Percentiles rank a stretch among this genome's conserved stretches.
Evolutionary conservation across 92 coral and sea anemone species (phyloP).

Genomic region (Chrysogorgia sp.): DNA sequence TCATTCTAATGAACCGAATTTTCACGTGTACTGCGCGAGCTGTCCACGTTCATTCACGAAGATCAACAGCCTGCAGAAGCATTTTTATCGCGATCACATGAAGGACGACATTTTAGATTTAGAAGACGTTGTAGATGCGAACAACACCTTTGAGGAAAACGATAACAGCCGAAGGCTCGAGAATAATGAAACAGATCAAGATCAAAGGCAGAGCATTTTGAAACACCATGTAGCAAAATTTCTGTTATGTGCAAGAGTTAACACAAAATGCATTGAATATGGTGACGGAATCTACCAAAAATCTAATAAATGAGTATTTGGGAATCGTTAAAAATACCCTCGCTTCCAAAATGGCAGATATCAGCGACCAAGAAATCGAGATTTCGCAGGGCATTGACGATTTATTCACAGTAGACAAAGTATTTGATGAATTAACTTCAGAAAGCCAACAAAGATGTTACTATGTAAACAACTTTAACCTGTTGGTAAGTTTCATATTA

Average conservation of each 20-base stretch:
- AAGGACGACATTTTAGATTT: background rate
- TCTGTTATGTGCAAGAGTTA: no score
- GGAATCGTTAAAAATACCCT: conserved; percentile 33
- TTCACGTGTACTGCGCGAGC: conserved; percentile 32
- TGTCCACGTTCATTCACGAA: conserved; percentile 47
- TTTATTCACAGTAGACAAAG: conserved; percentile 27
- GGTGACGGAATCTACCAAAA: conserved; percentile 49
- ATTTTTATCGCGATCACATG: conserved; percentile 30
- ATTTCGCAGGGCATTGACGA: conserved; percentile 48
- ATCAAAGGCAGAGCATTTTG: no score
- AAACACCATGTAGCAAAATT: no score
- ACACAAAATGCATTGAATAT: conserved; percentile 45
- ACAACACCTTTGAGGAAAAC: no score
- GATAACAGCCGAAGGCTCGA: no score
- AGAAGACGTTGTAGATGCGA: background rate
- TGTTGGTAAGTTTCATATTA: conserved; percentile 29
- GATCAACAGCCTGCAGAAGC: conserved; percentile 46
- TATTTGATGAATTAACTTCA: conserved; percentile 35
- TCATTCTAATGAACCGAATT: conserved; percentile 53
- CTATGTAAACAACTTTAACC: conserved; percentile 32
- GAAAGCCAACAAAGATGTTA: conserved; percentile 35
- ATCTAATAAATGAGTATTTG: conserved; percentile 21
- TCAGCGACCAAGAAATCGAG: conserved; percentile 13
- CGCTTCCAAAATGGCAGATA: conserved; percentile 6
- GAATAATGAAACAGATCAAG: background rate